These are phyloP conservation scores for Atta texana DNA, from an alignment of 1,140 invertebrate species.

Conservation along the genomic window DNA sequence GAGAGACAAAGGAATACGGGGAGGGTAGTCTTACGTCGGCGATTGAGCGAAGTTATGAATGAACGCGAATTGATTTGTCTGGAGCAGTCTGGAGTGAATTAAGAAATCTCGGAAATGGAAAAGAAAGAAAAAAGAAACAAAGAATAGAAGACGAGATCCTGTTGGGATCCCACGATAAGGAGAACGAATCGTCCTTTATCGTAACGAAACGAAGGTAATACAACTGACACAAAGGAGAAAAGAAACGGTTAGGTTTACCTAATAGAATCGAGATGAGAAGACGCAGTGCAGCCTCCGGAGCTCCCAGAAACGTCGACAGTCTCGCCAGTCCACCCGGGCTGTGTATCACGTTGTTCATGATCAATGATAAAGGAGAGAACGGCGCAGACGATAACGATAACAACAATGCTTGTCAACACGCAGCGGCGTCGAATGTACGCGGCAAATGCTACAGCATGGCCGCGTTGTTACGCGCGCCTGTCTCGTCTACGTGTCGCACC, in stretches of 20 bases:
- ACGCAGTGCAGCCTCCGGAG: slow-evolving; percentile 88
- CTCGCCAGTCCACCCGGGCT: slow-evolving; percentile 32
- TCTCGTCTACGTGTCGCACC: not conserved
- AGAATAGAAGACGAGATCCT: too few species aligned
- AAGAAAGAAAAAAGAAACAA: not conserved
- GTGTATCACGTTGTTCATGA: slow-evolving; percentile 34
- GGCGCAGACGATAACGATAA: not conserved
- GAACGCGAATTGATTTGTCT: slow-evolving; percentile 19
- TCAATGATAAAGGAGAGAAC: not conserved
- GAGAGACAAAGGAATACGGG: not conserved
- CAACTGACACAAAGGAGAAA: not conserved
- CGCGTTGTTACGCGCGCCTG: not conserved
- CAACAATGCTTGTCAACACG: not conserved
- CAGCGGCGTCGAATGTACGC: not conserved
- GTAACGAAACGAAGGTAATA: not conserved
- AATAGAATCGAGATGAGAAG: slow-evolving; percentile 90
- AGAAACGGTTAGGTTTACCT: slow-evolving; percentile 85
- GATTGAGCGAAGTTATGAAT: slow-evolving; percentile 30
- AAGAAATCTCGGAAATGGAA: not conserved
- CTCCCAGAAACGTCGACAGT: slow-evolving; percentile 84
- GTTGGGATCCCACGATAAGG: too few species aligned
- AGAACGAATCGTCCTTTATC: not conserved
- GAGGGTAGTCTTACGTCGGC: not conserved
- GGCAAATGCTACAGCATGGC: slow-evolving; percentile 18
- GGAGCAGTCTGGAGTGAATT: not conserved